phyloP scores from a whole-genome alignment of 1,140 invertebrate species.

The Maconellicoccus hirsutus region DNA sequence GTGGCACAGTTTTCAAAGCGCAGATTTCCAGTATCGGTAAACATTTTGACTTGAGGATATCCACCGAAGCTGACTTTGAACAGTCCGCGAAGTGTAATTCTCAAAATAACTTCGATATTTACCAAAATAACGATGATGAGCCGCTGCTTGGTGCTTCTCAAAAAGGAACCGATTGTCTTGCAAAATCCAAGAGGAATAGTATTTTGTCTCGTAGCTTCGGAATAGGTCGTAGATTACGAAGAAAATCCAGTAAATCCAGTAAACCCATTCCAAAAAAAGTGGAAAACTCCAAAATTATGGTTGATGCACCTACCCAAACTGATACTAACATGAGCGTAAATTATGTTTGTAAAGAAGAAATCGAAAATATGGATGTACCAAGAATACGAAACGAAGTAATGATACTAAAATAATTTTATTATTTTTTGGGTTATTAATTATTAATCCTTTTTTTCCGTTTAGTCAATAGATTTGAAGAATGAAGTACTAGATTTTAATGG shows the following conservation, averaged over 20 bases:
- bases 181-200: background rate
- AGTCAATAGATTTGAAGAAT: background rate
- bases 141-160: no score
- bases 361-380: background rate
- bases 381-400: background rate
- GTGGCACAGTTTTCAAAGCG: background rate
- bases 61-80: background rate
- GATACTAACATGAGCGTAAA: background rate
- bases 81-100: background rate
- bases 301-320: background rate
- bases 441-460: no score
- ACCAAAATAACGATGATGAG: no score
- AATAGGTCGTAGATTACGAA: background rate
- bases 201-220: background rate
- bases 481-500: background rate
- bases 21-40: background rate
- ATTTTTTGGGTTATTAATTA: background rate
- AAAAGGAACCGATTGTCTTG: no score
- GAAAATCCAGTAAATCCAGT: background rate
- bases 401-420: background rate
- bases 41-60: background rate
- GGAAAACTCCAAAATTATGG: background rate
- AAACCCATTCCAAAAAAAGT: background rate
- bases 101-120: background rate
- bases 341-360: background rate